Percentiles rank a stretch among this genome's conserved stretches.
Conservation (phyloP, 2,888 invertebrate species). For the Beris morrisii region DNA sequence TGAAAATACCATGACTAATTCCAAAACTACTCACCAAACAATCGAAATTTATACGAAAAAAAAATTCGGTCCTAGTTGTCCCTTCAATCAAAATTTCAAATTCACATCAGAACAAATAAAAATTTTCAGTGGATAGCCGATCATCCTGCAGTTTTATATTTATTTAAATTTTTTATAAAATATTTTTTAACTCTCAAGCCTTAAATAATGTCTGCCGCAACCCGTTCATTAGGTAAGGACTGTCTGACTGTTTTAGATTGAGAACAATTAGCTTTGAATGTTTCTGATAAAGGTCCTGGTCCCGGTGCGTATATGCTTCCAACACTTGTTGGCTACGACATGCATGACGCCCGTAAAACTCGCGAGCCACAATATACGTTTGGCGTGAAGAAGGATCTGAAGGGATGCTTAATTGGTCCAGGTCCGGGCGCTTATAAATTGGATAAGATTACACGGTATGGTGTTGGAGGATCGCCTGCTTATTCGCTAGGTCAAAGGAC, state of each 20-base stretch:
- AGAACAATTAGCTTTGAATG: neutral
- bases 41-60: no score
- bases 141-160: neutral
- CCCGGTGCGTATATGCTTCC: constrained; percentile 64
- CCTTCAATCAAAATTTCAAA: no score
- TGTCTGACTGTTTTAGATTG: neutral
- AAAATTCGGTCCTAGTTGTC: no score
- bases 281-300: constrained; percentile 59
- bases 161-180: neutral
- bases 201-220: constrained; percentile 12
- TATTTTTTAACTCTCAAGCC: neutral
- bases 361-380: constrained; percentile 57
- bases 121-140: no score
- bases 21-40: no score
- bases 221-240: constrained; percentile 1
- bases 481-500: constrained; percentile 59
- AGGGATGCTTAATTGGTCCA: constrained; percentile 43
- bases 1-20: no score
- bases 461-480: constrained; percentile 49
- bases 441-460: constrained; percentile 48
- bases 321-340: constrained; percentile 60
- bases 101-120: no score
- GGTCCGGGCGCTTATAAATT: constrained; percentile 51
- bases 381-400: constrained; percentile 41
- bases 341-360: constrained; percentile 61